Base-by-base conservation (phyloP, 2,888 invertebrate species). In the Diplolepis rosae region DNA sequence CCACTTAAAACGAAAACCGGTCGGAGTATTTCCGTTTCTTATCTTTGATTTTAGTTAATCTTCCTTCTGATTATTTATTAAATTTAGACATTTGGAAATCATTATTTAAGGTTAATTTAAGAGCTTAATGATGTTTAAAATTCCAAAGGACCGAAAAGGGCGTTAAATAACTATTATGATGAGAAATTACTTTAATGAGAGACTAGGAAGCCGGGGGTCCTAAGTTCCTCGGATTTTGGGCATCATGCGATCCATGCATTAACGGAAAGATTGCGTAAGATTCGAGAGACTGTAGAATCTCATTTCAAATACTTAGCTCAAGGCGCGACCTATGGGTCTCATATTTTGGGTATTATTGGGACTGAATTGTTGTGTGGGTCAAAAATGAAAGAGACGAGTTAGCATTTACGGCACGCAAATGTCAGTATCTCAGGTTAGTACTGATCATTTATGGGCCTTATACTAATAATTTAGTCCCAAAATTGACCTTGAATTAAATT, bases 181-280 rank as follows among this genome's bases (percentile, higher is more conserved):
- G 51, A 51, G 51, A 51, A 51, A 51, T 28, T 13, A 28, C n/a
- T 51, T 51, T 51, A 51, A 51, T 51, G 27, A 51, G 51, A 51
- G 51, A 51, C 51, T 51, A 28, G 51, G 28, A 11, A 51, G 51
- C 24, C 51, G 24, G 27, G 51, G 28, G 27, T 27, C 51, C 11
- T 13, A n/a, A 51, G n/a, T 13, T 51, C 51, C 51, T 18, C 7
- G 18, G 35, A 56, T 35, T 79, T 81, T 76, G 75, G 80, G 76
- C 77, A 79, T 80, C 80, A 78, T 80, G 80, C 81, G 78, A 79
- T 81, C 76, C 70, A 73, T 80, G 80, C 77, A 80, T 80, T 81
- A 81, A 77, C 75, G 67, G 56, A 22, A 0, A 11, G 30, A 15
- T 56, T 56, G 56, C 30, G 56, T 56, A 56, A 56, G 22, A 35